Base-by-base conservation (phyloP, 2,113 vertebrate species). In the Hylia prasina region DNA sequence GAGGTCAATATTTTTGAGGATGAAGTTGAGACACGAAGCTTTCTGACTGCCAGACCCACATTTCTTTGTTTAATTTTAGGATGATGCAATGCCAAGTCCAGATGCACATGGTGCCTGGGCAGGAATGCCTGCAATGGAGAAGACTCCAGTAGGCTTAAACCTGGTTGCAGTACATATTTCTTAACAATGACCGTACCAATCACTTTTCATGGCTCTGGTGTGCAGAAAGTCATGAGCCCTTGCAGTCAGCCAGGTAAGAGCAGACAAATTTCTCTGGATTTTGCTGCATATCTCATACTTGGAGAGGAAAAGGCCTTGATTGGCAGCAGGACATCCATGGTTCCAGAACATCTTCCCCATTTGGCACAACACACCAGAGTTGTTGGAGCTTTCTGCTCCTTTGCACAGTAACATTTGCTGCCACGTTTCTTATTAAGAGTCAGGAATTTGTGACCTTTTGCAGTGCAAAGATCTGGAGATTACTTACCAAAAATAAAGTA, bases 381-480 rank as follows among this genome's bases (percentile, higher is more conserved):
- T 2, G 0, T 18, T 4, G 7, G 31, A 61, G 25, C 6, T 89
- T 92, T 80, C 68, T 73, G 44, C 72, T 90, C n/a, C 2, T 1
- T 58, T 83, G 28, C 72, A 73, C 68, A 48, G 50, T n/a, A 73
- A 73, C 22, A 51, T 90, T 91, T 79, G 24, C 61, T 88, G 64
- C 30, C 10, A 1, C 39, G 31, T 58, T 82, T 91, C 69, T 76
- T 71, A 33, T 44, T 68, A 66, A 73, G 77, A 90, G 31, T 33
- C 33, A 35, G 64, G 72, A 91, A 89, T 87, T 66, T n/a, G 9
- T 78, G 89, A 94, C 84, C 93, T 96, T 96, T 87, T 73, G 21
- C 50, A 76, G 40, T n/a, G 40, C n/a, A 77, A 35, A 93, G 94
- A 91, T 89, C 61, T 76, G 35, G 40, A 96, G 95, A 96, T 91